Evolutionary conservation across 37 sponge, comb jelly and placozoan species (phyloP), one percentile per base, ranked within the genome.

Genomic region (Mnemiopsis leidyi): DNA sequence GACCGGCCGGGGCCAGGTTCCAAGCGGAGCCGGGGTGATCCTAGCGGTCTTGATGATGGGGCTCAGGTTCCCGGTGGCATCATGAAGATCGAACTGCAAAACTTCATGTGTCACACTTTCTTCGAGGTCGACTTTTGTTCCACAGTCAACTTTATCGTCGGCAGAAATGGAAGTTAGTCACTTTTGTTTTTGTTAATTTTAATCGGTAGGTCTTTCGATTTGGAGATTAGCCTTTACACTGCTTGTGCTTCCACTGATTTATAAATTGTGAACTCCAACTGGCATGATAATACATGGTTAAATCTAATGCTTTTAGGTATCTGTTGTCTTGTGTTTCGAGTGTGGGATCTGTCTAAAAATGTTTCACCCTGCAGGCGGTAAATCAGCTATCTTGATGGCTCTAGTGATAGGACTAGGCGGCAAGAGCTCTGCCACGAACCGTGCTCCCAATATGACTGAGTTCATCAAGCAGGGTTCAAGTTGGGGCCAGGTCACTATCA

Each of bases 101-200:
- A 99, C 94, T 99, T 99, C 92, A 99, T 99, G 99, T 99, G 99
- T 69, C 99, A 99, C 83, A 92, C 68, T 2, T 61, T 85, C n/a
- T 90, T 99, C 38, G 96, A 95, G 36, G 94, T 99, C 23, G 75
- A 69, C 23, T 85, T 99, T 61, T 92, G 93, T 25, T 92, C 95
- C 23, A 96, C 96, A 68, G 96, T 96, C 68, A 99, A 96, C 93
- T 95, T 99, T 69, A 94, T 99, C n/a, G 94, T 96, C 32, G 99
- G 99, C 25, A 94, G 96, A 68, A 99, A 99, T 93, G 99, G 99
- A 95, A 99, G 99, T 97, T 69, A 96, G 98, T 96, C 13, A 18
- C 5, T 48, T 13, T 48, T 48, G 61, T 48, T n/a, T n/a, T n/a
- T n/a, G n/a, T n/a, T n/a, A n/a, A n/a, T n/a, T n/a, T n/a, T n/a